Evolutionary conservation across 2,113 vertebrate species (phyloP), one percentile per base, ranked within the genome.

Genomic region (Orthonyx spaldingii): DNA sequence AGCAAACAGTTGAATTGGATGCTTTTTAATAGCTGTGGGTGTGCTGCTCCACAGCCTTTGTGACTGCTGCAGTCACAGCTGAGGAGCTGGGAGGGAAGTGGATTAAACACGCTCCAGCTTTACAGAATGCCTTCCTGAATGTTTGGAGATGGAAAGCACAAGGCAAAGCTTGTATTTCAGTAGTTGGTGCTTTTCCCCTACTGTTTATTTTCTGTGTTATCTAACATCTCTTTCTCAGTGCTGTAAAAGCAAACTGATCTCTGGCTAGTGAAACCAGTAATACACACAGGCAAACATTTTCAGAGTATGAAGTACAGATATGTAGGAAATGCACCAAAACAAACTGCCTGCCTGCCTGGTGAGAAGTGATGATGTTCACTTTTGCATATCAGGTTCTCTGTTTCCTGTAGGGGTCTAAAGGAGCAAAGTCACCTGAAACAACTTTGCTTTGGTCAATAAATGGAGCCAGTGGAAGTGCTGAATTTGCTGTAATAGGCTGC

Each of bases 261-360:
- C 26, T 7, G 9, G 47, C 9, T 20, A 27, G n/a, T 37, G 32
- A 52, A 65, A 44, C 11, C 23, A 42, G 26, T 42, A 64, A 64
- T 33, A 30, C 1, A 26, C 3, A 11, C 18, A 79, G 75, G 28
- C 35, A 79, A 63, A 47, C 8, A 17, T 71, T 84, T 69, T 81
- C 35, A 16, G 53, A 53, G 7, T 53, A 7, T 42, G 49, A 46
- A 63, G 16, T 78, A 55, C 4, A 70, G 63, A 59, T 21, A 49
- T 19, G 7, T 30, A 11, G 87, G 64, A 93, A 57, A 49, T 32
- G 19, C 41, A 57, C 39, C 27, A 41, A 11, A 93, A 23, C 39
- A 41, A 84, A 44, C 11, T 30, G 17, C 7, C 1, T 70, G 47
- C 1, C 0, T 12, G 33, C 47, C n/a, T 63, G 2, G 20, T 1